These are phyloP conservation scores for Goniozus legneri DNA, from an alignment of 1,140 invertebrate genomes.

Conservation along the genomic window DNA sequence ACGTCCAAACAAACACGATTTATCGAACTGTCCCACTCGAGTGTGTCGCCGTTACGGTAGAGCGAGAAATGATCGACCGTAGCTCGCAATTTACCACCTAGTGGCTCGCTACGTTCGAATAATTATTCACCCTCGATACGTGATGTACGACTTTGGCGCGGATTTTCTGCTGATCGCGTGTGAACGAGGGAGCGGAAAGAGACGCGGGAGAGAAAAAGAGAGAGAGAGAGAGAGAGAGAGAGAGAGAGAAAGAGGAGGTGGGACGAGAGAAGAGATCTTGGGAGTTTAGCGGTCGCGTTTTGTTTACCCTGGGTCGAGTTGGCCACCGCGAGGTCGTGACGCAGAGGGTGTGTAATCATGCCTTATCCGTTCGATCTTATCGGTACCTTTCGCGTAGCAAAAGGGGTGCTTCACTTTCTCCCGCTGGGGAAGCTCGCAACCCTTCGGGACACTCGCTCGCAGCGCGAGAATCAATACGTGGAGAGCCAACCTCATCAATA, in stretches of 20 bases:
- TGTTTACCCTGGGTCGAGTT: no score
- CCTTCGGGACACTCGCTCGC: constrained; percentile 18
- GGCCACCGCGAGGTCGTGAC: constrained; percentile 14
- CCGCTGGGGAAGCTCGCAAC: no score
- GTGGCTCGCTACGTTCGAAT: no score
- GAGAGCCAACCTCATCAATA: constrained; percentile 38
- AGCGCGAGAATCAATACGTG: constrained; percentile 44
- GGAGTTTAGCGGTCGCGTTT: no score
- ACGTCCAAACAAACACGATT: constrained; percentile 8
- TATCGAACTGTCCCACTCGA: constrained; percentile 8
- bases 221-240: not conserved
- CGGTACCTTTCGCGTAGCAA: constrained; percentile 25
- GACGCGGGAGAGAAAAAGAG: not conserved
- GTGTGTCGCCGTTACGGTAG: constrained; percentile 5
- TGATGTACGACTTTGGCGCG: no score
- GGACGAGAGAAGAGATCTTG: no score
- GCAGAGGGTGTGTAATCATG: constrained; percentile 44
- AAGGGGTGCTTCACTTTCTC: no score
- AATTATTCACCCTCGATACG: no score
- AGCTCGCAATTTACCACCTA: no score
- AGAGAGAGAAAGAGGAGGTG: constrained; percentile 21
- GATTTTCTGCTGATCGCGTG: no score
- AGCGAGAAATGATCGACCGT: no score
- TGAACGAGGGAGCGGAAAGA: constrained; percentile 5
- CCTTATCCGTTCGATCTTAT: constrained; percentile 49